Evolutionary conservation across 2,797 vertebrate species (phyloP), one percentile per base, ranked within the genome.

Genomic region (Channallabes apus): DNA sequence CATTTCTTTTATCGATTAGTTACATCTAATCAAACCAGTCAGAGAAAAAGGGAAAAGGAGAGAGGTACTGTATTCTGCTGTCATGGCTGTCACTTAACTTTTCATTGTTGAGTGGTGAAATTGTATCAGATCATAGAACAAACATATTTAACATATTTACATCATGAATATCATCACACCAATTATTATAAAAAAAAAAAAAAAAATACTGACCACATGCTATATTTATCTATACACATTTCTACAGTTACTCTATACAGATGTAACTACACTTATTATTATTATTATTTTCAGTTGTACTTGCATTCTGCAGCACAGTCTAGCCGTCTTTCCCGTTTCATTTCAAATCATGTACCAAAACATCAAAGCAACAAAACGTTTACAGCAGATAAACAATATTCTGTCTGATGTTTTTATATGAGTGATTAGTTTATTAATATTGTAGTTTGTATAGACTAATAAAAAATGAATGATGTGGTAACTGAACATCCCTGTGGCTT

Each of bases 381-480:
- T 61, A 84, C 32, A 38, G 20, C 35, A 72, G 67, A 51, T 59
- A 59, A 71, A 80, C 32, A 62, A 4, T 61, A 64, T 64, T 56
- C 41, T 54, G 6, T 2, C 4, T 75, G 46, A 20, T 38, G 3
- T n/a, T 35, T 51, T 59, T 82, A 8, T 62, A 62, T 2, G 15
- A 27, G 3, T 38, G 69, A 75, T 61, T 59, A 24, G 14, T 72
- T 27, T 61, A 62, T 41, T 41, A 82, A 41, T 51, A 46, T 61
- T 35, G 29, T 72, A 51, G 12, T 73, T 73, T 64, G 24, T 81
- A 77, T 81, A 81, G 82, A 88, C 87, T 90, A 86, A 87, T 90
- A 90, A 88, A 90, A 90, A 84, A 83, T 90, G 65, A 88, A 90
- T 82, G 85, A 83, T 87, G 86, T 85, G 82, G 87, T 87, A 85